These are phyloP conservation scores for Cephalopholis sonnerati DNA, from an alignment of 2,113 vertebrate species.

Conservation along the genomic window DNA sequence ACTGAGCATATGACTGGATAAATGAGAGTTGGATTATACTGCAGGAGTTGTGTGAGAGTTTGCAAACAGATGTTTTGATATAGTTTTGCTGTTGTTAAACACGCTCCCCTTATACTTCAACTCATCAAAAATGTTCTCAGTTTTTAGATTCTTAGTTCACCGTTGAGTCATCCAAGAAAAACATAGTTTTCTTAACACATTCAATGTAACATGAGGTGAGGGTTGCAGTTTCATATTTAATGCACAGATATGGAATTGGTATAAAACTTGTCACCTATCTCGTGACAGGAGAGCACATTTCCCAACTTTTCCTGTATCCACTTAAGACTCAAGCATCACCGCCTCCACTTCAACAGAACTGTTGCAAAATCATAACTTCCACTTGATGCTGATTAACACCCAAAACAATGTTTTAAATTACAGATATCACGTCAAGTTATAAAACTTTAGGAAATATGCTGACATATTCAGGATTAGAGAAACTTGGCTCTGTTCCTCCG, in stretches of 20 bases:
- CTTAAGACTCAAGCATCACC: background rate
- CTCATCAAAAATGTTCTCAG: too few species aligned
- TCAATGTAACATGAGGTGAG: too few species aligned
- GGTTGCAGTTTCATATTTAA: background rate
- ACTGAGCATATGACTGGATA: too few species aligned
- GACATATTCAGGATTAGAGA: slow-evolving; percentile 23
- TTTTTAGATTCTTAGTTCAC: too few species aligned
- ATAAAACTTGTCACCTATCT: background rate
- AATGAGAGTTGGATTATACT: too few species aligned
- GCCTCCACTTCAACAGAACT: background rate
- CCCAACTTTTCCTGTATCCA: background rate
- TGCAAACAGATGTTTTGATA: too few species aligned
- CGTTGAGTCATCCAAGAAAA: too few species aligned
- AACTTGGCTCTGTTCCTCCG: slow-evolving; percentile 32
- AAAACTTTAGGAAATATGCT: slow-evolving; percentile 17
- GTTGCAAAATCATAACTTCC: slow-evolving; percentile 9
- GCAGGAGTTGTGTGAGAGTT: too few species aligned
- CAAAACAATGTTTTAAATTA: slow-evolving; percentile 33
- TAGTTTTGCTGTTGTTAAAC: too few species aligned
- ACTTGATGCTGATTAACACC: background rate
- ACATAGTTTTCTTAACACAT: too few species aligned
- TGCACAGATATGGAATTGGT: background rate
- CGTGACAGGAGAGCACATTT: background rate
- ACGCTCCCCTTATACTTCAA: too few species aligned
- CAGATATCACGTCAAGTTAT: slow-evolving; percentile 7